Evolutionary conservation across 1,140 invertebrate genomes (phyloP), one percentile per base, ranked within the genome.

Genomic region (Drosophila lini): DNA sequence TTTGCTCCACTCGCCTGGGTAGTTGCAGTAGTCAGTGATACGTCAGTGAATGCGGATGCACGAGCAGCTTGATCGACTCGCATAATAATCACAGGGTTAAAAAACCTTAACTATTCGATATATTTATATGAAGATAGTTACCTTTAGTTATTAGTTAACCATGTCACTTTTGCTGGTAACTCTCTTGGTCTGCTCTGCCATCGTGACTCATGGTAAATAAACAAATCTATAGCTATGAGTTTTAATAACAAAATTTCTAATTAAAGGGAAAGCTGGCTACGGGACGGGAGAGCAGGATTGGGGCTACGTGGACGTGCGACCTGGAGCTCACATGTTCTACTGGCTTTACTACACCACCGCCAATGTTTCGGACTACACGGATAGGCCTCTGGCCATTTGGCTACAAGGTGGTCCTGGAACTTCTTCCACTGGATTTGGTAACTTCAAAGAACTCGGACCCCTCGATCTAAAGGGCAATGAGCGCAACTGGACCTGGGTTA

Each of bases 251-350:
- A 25, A 28, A 47, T 9, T 32, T 0, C 0, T 11, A 60, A 58
- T 40, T 2, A 2, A 10, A 88, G 85, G 74, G 58, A 80, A 82
- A 47, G 25, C 80, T 13, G 94, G 94, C 15, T 94, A 94, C 59
- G 94, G 94, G 19, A 89, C 93, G 4, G 94, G 94, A 0, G 94
- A 95, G 44, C 94, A 96, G 92, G 95, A 96, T 75, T 96, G 95
- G 95, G 95, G 95, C 34, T 95, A 94, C 80, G 94, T 94, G 0
- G 93, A 93, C 22, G 96, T 97, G 0, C 94, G 96, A 6, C 92
- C 94, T 6, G 94, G 94, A 0, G 96, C 96, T 0, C 94, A 96
- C 45, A 96, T 97, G 94, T 97, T 97, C 84, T 97, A 96, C 93
- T 97, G 96, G 96, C 88, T 97, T 5, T 97, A 96, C 86, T 96